phyloP scores from a whole-genome alignment of 2,888 invertebrate species.

The Pristionchus mayeri region DNA sequence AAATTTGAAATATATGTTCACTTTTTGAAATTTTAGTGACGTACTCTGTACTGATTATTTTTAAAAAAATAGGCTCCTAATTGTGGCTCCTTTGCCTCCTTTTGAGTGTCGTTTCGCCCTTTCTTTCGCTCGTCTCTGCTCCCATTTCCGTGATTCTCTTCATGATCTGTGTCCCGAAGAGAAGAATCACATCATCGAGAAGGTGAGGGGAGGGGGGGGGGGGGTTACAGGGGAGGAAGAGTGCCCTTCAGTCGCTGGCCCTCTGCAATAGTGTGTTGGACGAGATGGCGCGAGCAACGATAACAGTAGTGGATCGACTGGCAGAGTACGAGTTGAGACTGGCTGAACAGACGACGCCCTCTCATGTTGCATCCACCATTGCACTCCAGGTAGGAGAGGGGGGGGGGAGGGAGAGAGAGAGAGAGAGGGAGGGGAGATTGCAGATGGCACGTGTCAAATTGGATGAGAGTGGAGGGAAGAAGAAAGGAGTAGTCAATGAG shows the following conservation, averaged over 20 bases:
- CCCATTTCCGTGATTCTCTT: constrained; percentile 97
- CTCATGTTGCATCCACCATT: constrained; percentile 39
- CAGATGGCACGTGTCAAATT: constrained; percentile 35
- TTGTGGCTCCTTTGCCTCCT: not conserved
- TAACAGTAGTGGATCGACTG: constrained; percentile 97
- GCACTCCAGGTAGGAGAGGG: constrained; percentile 12
- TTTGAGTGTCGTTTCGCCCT: constrained; percentile 86
- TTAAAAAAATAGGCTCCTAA: constrained; percentile 76
- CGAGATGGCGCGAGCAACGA: constrained; percentile 98
- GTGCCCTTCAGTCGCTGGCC: constrained; percentile 81
- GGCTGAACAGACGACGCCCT: constrained; percentile 84
- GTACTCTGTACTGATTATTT: no score
- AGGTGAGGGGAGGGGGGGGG: constrained; percentile 51
- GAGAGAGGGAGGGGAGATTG: not conserved
- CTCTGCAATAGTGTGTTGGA: constrained; percentile 97
- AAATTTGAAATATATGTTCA: no score
- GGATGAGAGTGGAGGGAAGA: constrained; percentile 33
- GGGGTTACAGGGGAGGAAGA: not conserved
- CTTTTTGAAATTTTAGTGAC: no score
- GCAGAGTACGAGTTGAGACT: constrained; percentile 98
- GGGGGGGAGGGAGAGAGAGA: not conserved
- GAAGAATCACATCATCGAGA: constrained; percentile 74
- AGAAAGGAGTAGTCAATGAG: not conserved
- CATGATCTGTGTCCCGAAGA: constrained; percentile 99
- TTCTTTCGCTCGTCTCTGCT: constrained; percentile 96